Conservation (phyloP, 92 coral and sea anemone species). For the Ricordea florida region DNA sequence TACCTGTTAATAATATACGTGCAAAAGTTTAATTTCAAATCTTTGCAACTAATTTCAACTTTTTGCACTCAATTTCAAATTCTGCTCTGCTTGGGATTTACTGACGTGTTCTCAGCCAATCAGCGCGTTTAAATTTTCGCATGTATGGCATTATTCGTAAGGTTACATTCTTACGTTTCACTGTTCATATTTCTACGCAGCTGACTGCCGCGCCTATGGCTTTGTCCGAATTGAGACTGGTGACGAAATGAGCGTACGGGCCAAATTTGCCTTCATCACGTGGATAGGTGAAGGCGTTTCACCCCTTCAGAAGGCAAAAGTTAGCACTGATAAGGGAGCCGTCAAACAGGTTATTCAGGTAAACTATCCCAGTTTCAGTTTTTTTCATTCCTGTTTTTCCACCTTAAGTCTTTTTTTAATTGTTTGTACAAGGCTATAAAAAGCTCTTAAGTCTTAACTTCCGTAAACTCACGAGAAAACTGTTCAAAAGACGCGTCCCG, state of each 20-base stretch:
- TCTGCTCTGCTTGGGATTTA: no score
- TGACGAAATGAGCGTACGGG: constrained; percentile 94
- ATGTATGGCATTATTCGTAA: background rate
- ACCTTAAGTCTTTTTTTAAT: no score
- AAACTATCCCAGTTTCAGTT: no score
- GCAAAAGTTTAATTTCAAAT: background rate
- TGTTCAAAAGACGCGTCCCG: no score
- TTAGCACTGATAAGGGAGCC: constrained; percentile 87
- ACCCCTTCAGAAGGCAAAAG: constrained; percentile 88
- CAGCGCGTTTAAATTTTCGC: no score
- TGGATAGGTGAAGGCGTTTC: constrained; percentile 84
- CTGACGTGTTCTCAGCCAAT: no score
- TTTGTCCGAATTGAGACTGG: constrained; percentile 89
- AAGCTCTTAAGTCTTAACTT: no score
- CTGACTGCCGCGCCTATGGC: constrained; percentile 81
- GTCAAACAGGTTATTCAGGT: constrained; percentile 85
- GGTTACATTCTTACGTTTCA: background rate
- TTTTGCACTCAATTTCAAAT: no score
- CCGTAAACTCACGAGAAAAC: no score
- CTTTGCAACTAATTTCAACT: background rate
- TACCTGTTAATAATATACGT: no score
- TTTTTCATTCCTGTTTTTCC: no score
- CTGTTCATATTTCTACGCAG: background rate
- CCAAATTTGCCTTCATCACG: constrained; percentile 91
- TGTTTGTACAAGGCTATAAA: no score